Base-by-base conservation (phyloP, 2,113 vertebrate genomes). In the Mesoclemmys tuberculata region DNA sequence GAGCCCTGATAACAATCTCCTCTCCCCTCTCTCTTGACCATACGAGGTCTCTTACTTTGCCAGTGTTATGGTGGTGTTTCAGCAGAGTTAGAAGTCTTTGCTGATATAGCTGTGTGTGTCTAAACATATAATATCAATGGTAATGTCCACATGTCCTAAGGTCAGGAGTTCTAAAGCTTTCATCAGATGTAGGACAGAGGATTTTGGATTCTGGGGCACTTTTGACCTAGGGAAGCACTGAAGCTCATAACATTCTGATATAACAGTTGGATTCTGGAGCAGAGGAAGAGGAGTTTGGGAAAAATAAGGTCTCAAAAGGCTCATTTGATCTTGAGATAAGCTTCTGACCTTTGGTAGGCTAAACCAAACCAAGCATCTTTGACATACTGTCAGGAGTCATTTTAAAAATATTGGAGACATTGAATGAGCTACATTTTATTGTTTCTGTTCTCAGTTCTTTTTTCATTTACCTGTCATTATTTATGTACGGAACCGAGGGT, bases 101-200 rank as follows among this genome's bases (percentile, higher is more conserved):
- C 44, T 92, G 75, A 85, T 77, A n/a, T 78, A 54, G 6, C 61
- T 74, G 88, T 2, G 21, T 78, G 9, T 82, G 95, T 91, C 44
- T 83, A 52, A 93, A 54, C 26, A 29, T 21, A 35, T 13, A 21
- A 26, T 61, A 79, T 61, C 49, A 31, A 1, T 6, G 6, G 6
- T 11, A 58, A 75, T 4, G 0, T 8, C 71, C 80, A 2, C 68
- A 19, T 83, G 0, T 55, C 46, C 51, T 52, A 58, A 87, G 48
- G 51, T 0, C 1, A 6, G 27, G 31, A 35, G 51, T 41, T n/a
- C 41, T 31, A 61, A n/a, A 52, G 16, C 4, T 49, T 82, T 61
- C 35, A 48, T 11, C 5, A 21, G 52, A 79, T 8, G 16, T 49
- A 48, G 31, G 46, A 16, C 29, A 29, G 11, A 29, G 11, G 8